Evolutionary conservation across 2,797 vertebrate genomes (phyloP).

Genomic region (Brotogeris chrysoptera): DNA sequence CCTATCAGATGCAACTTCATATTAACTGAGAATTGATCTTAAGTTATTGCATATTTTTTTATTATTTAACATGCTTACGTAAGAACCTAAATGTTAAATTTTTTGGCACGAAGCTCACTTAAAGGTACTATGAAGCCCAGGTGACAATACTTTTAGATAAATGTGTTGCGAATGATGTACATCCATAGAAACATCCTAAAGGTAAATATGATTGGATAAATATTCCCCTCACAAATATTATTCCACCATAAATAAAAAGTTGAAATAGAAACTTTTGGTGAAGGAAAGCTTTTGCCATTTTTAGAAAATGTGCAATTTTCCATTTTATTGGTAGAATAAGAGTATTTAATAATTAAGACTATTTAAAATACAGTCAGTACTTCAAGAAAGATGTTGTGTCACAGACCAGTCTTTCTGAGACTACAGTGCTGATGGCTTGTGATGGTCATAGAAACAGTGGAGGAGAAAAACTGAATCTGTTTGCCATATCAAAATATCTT

Average conservation of each 20-base stretch:
- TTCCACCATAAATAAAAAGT: not conserved
- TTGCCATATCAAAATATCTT: not conserved
- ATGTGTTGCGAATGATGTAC: accelerated
- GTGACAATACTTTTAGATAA: not conserved
- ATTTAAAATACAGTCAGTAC: not conserved
- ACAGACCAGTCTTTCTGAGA: not conserved
- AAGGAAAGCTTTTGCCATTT: not conserved
- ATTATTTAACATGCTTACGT: not conserved
- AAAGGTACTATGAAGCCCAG: not conserved
- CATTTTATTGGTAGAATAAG: not conserved
- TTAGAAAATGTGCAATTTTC: not conserved
- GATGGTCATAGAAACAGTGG: not conserved
- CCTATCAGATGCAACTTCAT: not conserved
- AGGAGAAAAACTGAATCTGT: not conserved
- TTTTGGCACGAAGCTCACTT: not conserved
- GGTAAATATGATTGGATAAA: not conserved
- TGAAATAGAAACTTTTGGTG: not conserved
- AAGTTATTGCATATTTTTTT: not conserved
- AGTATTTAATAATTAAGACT: not conserved
- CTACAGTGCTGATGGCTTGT: not conserved
- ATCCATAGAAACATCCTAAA: not conserved
- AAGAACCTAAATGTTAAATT: not conserved
- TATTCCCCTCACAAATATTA: not conserved
- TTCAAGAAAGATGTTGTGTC: not conserved
- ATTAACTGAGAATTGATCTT: not conserved